Evolutionary conservation across 2,797 vertebrate genomes (phyloP).

Genomic region (Enoplosus armatus): DNA sequence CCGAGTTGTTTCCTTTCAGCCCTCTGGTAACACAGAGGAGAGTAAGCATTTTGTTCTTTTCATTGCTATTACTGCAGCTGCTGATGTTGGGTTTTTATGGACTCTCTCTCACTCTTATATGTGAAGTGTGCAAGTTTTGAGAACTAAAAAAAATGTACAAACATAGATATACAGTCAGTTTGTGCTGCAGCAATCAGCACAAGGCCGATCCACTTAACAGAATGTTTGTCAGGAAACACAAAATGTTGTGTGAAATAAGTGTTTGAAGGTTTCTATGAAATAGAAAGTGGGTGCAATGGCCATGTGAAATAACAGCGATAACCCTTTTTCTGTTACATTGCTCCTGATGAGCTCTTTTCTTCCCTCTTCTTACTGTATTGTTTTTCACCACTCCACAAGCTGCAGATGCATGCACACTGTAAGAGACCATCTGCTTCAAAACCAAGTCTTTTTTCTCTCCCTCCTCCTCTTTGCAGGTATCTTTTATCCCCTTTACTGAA

Average conservation of each 20-base stretch:
- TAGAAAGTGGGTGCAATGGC: conserved; percentile 9
- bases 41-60: conserved; percentile 26
- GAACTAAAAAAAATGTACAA: background rate
- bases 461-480: conserved; percentile 57
- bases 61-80: conserved; percentile 2
- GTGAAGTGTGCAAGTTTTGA: conserved; percentile 9
- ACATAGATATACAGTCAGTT: background rate
- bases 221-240: background rate
- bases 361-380: conserved; percentile 6
- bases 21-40: conserved; percentile 12
- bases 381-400: conserved; percentile 36
- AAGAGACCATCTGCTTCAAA: conserved; percentile 68
- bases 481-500: conserved; percentile 63
- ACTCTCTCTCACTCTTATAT: background rate
- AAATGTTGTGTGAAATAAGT: background rate
- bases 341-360: conserved; percentile 15
- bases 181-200: background rate
- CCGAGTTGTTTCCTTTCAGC: conserved; percentile 30
- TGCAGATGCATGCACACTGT: conserved; percentile 43
- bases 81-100: conserved; percentile 5
- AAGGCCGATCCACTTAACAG: background rate
- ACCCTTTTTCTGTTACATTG: conserved; percentile 5
- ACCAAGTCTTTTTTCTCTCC: conserved; percentile 26
- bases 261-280: conserved; percentile 17
- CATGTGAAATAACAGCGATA: conserved; percentile 25